Base-by-base conservation (phyloP, 2,797 vertebrate species). In the Numenius phaeopus region DNA sequence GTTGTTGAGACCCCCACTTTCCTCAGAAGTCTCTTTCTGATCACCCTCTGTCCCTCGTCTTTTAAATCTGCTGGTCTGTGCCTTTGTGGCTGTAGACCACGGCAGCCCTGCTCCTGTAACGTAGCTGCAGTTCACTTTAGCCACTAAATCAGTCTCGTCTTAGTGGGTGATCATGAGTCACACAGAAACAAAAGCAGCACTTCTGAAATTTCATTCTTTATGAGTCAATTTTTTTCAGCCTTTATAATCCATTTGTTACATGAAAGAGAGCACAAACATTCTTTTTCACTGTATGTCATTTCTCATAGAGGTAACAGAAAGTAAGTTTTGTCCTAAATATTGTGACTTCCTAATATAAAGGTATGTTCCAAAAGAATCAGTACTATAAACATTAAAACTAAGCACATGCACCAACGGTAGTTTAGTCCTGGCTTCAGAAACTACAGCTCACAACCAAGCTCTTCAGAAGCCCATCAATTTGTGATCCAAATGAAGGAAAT, bases 211-310 rank as follows among this genome's bases (percentile, higher is more conserved):
- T 95, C 27, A 7, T 87, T 90, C 76, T 76, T 86, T 42, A 67
- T n/a, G 50, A 94, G 65, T 90, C 91, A 88, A 42, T 81, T 34
- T 86, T 94, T 87, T 72, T 88, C 77, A 81, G 34, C 19, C 55
- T 39, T 90, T 94, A 86, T 59, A 96, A 97, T 59, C 39, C 44
- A 73, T 89, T 87, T 86, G 81, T 77, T 87, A 91, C 16, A 50
- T 44, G 61, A 91, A 83, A 92, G 49, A 84, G 24, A 88, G 57
- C 14, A 84, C 34, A 86, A 70, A 77, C 37, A 39, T 83, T 93
- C 44, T 97, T 87, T 70, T 62, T 89, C 75, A 87, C 65, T 82
- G 5, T 30, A 76, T 23, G 42, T 50, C 10, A 89, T 61, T 91
- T 90, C 58, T 91, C 71, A 87, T 17, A 32, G 30, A 86, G 90